Evolutionary conservation across 1,140 invertebrate genomes (phyloP), one percentile per base, ranked within the genome.

Genomic region (Schlechtendalia chinensis): DNA sequence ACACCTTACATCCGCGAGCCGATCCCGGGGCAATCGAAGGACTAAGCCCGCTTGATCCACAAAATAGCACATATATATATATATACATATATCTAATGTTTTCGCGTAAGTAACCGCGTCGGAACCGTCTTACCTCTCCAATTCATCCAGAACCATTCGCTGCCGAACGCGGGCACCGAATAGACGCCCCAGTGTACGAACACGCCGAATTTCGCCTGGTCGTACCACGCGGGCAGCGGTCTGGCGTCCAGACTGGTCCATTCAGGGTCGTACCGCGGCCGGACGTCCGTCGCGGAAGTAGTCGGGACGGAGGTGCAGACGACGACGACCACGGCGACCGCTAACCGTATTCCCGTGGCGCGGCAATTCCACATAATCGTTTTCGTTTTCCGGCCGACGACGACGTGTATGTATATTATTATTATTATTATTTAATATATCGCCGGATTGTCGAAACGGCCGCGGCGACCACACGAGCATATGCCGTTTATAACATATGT

Each of bases 171-270:
- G 0, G 95, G 96, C 0, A 97, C 96, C 0, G 93, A 92, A 84
- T 92, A 98, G 0, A 98, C 92, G 5, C 96, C 96, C 93, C 95
- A 98, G 84, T 98, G 96, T 58, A 97, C 87, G 84, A 97, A 97
- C 81, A 97, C 96, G 22, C 96, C 96, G 82, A 98, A 88, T 87
- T 97, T 97, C 0, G 90, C 91, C 72, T 94, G 87, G 84, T 96
- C 95, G 84, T 93, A 98, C 96, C 96, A 98, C 14, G 83, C 22
- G 1, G 96, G 96, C 61, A 96, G 83, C 1, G 93, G 92, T 67
- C 96, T 87, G 14, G 86, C 88, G 84, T 98, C 96, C 81, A 98
- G 85, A 84, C 94, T 95, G 0, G 89, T 86, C 96, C 96, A 98
- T 54, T 88, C 90, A 8, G 93, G 90, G 71, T 88, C 80, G 83